Base-by-base conservation (phyloP, 2,113 vertebrate species). In the Aegithalos caudatus region DNA sequence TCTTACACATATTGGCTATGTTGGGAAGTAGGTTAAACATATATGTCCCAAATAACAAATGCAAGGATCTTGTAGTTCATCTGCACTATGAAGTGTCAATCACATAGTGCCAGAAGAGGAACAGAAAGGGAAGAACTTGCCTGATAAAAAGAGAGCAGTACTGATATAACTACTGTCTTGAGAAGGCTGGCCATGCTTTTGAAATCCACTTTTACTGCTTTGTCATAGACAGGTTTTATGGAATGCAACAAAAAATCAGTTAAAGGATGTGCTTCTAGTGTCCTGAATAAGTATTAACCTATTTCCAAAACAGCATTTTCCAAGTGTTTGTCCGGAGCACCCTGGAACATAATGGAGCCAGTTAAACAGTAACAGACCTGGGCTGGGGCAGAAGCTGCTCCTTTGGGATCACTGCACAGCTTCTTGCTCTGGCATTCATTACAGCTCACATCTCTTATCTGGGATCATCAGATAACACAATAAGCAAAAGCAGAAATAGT, bases 61-160 rank as follows among this genome's bases (percentile, higher is more conserved):
- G 35, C 10, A 60, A 37, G 24, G 57, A 80, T 19, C n/a, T 72
- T 71, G 38, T 50, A n/a, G 29, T 66, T 87, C 42, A 25, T 81
- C 29, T 37, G 25, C 35, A 19, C 35, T 24, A 19, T 0, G 0
- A 57, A 38, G 8, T 38, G 18, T 81, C 73, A 66, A 3, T 91
- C 33, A 21, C 45, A 27, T 8, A 44, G 27, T 71, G 44, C 25
- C 50, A 22, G 1, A 28, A 74, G 80, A 76, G 28, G 25, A 88
- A 14, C n/a, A 48, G 47, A 81, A 82, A 54, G 29, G 42, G 35
- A 57, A 62, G 56, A 71, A 42, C 15, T 9, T 35, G 10, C 13
- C 29, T 45, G 33, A 54, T 80, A 1, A 72, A 73, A 69, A 24
- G 17, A 65, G 48, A 73, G 64, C 12, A 47, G 12, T 60, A 17